Evolutionary conservation across 2,888 invertebrate species (phyloP).

Genomic region (Andrena haemorrhoa): DNA sequence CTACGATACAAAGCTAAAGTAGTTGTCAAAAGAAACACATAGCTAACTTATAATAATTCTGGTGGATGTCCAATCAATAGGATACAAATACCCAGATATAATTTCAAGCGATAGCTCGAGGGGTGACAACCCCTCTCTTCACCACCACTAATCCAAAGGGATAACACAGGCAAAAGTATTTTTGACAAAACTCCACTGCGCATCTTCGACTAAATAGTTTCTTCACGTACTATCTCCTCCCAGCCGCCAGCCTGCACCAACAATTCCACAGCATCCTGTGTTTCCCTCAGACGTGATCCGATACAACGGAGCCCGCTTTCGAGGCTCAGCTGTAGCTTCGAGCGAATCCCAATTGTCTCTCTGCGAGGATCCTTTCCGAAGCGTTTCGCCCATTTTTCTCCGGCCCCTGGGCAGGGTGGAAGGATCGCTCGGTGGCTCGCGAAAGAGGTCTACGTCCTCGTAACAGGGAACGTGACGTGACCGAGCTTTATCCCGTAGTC

Average conservation of each 20-base stretch:
- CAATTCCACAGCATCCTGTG: constrained; percentile 1
- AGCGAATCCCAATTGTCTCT: constrained; percentile 14
- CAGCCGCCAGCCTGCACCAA: background rate
- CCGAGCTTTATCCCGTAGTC: constrained; percentile 33
- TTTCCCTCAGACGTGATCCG: background rate
- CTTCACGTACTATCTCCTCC: background rate
- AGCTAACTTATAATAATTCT: too few species aligned
- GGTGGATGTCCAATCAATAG: too few species aligned
- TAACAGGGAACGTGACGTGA: constrained; percentile 29
- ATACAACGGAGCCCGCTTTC: background rate
- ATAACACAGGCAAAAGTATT: too few species aligned
- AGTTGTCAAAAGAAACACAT: too few species aligned
- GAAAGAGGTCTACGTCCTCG: constrained; percentile 35
- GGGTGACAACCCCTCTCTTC: too few species aligned
- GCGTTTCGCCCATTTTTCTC: constrained; percentile 19
- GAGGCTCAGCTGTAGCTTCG: constrained; percentile 12
- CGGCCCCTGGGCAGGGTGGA: background rate
- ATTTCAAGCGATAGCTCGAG: too few species aligned
- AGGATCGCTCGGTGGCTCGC: constrained; percentile 19
- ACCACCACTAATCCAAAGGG: too few species aligned
- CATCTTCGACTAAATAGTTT: background rate
- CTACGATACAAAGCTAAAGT: too few species aligned
- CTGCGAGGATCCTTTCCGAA: constrained; percentile 27
- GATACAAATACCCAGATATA: too few species aligned
- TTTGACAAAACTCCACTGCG: background rate